Evolutionary conservation across 2,797 vertebrate species (phyloP), one percentile per base, ranked within the genome.

Genomic region (Halcyon chelicuti): DNA sequence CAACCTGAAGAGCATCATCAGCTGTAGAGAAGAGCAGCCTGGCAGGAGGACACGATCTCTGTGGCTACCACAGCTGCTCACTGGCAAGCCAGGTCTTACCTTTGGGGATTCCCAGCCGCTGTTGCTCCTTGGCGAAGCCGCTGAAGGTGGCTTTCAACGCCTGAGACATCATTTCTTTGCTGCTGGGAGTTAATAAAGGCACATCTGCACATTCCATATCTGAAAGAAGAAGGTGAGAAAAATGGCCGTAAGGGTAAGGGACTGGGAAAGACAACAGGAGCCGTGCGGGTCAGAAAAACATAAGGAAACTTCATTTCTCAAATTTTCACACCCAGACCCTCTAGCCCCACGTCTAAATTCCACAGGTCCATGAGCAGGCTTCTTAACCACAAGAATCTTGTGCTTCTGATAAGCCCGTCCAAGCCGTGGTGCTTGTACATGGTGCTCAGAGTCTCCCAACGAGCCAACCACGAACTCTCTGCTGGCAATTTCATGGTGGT

Each of bases 121-220:
- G 99, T 88, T 99, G 99, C 60, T 99, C 99, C 97, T 99, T 99
- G 22, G 99, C 98, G 65, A 99, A 99, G 89, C 99, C 99, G 2
- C 99, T 99, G 97, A 99, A 99, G 3, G 99, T 99, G 95, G 99
- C 99, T 96, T 99, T 99, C 96, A 99, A 87, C 4, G 99, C 99
- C 98, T 99, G 99, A 79, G 99, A 99, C 99, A 99, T 99, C 99
- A 99, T 99, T 97, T 99, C 99, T 98, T 99, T 99, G 98, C 99
- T 99, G 96, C 99, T 99, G 62, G 99, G 99, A 35, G 99, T 99
- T 91, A 99, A 97, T 55, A 99, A 97, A 28, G 99, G 99, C 79
- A 99, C 99, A 82, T 99, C 99, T 1, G 99, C 99, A 95, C 99
- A 99, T 97, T 99, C 99, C 95, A 99, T 99, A 97, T 99, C 99